Evolutionary conservation across 2,888 invertebrate species (phyloP), one percentile per base, ranked within the genome.

Genomic region (Ochropleura plecta): DNA sequence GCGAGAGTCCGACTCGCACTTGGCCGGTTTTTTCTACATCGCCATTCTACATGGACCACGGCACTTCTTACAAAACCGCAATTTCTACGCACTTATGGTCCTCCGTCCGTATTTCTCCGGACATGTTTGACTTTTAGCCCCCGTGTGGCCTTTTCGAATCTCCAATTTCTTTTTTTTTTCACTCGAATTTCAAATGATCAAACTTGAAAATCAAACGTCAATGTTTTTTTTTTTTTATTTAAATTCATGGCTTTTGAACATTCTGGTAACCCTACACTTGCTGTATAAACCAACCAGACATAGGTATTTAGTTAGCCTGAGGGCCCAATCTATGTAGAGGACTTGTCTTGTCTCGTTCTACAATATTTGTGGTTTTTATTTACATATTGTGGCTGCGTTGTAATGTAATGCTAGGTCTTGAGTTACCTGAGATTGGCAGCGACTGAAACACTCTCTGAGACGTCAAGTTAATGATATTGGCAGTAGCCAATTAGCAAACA

Each of bases 311-410:
- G 30, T 18, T 80, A 49, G 82, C 85, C 85, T 0, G 57, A 62
- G 85, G 86, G 82, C 42, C 70, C 86, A 84, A 86, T 85, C 82
- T 76, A 76, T 69, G 70, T 48, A 60, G 59, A 57, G 16, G 9
- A 69, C 82, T 70, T 48, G 53, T 51, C 78, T 55, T 62, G 60
- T 73, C 83, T 67, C 57, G 79, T 67, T 73, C 55, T 12, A 74
- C 51, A 63, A 72, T 78, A 76, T 75, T 78, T 78, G 73, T 73
- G 59, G 74, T 79, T 76, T 83, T 60, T 78, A 85, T 85, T 86
- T 86, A 76, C 79, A 86, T 84, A 82, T 65, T 55, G 44, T 68
- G 14, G 49, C 49, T 53, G 64, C 30, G 63, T 69, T 71, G 68
- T 76, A 55, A 20, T 49, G n/a, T 69, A 69, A 78, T 51, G 46